Evolutionary conservation across 2,888 invertebrate species (phyloP), one percentile per base, ranked within the genome.

Genomic region (Rhimphoctona megacephalus): DNA sequence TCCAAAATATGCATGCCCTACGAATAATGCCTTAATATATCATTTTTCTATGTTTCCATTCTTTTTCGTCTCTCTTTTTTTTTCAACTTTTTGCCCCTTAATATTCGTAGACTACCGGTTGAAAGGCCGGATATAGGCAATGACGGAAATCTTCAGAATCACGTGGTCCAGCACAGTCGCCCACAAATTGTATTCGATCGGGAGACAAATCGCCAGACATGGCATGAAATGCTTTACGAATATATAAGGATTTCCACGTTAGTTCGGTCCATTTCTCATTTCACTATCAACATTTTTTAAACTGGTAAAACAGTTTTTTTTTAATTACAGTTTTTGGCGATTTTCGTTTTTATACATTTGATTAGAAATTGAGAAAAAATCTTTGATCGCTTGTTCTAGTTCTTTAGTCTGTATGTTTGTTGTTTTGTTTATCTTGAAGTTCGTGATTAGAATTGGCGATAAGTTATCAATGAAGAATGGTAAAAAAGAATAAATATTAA

Each of bases 101-200:
- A n/a, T n/a, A 9, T n/a, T 36, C 46, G 36, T 54, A 3, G 17
- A 46, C 8, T n/a, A 30, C 46, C 19, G 64, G 33, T 22, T 17
- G n/a, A 7, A 11, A 30, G 36, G 46, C 74, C 64, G 78, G 81
- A 79, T 54, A 81, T 79, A 54, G 78, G 74, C 78, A 84, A 81
- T 81, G 70, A 84, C 52, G 78, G 61, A 84, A 79, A 84, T 84
- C 69, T 83, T 73, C 61, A 80, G n/a, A 17, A 78, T 67, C 86
- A 83, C 86, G 86, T 83, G 86, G 83, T 83, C 69, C 74, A 67
- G 61, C 64, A 22, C 54, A 80, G 69, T 78, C 73, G 39, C 36
- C 25, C 43, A 36, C 30, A 57, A 25, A 70, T 54, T 83, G 46
- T 49, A 61, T 49, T 49, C 39, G 54, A 79, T 25, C 19, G 39